phyloP scores from a whole-genome alignment of 2,113 vertebrate genomes.

The cattle (Bos taurus) region DNA sequence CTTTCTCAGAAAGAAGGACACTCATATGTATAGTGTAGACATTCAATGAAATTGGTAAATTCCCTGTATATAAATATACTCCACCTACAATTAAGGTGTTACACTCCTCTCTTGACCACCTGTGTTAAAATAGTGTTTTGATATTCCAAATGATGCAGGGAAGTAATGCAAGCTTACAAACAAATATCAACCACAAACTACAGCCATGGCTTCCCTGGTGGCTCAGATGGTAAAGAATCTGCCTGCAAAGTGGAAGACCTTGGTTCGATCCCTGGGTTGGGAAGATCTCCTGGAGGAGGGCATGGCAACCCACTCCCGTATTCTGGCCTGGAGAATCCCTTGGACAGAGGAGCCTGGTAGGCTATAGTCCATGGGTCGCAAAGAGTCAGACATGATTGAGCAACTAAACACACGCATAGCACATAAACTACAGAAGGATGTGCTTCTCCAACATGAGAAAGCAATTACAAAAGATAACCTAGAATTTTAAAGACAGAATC shows the following conservation, averaged over 20 bases:
- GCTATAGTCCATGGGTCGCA: not conserved
- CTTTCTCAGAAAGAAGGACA: not conserved
- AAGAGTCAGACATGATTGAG: not conserved
- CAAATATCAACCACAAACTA: not conserved
- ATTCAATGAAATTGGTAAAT: not conserved
- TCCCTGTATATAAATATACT: not conserved
- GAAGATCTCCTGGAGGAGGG: not conserved
- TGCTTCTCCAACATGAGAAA: not conserved
- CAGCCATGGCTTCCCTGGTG: accelerated
- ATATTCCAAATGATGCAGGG: not conserved
- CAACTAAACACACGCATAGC: not conserved
- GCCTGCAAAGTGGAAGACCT: not conserved
- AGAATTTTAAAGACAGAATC: not conserved
- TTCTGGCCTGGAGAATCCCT: not conserved
- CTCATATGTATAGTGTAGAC: not conserved
- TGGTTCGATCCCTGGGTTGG: not conserved
- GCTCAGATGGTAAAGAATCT: not conserved
- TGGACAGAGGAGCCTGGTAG: not conserved
- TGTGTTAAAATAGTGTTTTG: not conserved
- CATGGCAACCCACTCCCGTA: not conserved
- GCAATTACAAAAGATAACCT: not conserved
- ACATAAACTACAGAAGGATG: not conserved
- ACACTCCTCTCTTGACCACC: not conserved
- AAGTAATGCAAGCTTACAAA: not conserved
- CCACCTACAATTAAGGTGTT: not conserved